A percentile compares a stretch with the other conserved stretches of the same genome.
phyloP scores from a whole-genome alignment of 2,113 vertebrate species.

The Mustela lutreola region DNA sequence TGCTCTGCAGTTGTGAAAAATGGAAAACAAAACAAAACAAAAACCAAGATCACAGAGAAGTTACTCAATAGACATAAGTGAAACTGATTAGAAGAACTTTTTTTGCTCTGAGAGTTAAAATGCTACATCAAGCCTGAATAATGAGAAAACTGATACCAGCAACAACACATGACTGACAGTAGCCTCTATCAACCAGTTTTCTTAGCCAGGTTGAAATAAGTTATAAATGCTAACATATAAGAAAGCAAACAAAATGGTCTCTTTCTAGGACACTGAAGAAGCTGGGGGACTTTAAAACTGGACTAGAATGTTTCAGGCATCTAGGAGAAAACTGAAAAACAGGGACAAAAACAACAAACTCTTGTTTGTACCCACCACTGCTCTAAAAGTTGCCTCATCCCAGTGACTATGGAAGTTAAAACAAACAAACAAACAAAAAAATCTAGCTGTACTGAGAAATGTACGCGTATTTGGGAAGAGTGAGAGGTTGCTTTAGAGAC shows the following conservation, averaged over 20 bases:
- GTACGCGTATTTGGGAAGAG: background rate
- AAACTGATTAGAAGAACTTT: constrained; percentile 52
- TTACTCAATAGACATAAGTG: constrained; percentile 28
- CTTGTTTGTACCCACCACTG: background rate
- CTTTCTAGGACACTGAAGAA: background rate
- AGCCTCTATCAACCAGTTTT: background rate
- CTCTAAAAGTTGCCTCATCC: background rate
- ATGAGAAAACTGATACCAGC: background rate
- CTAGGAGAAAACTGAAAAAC: background rate
- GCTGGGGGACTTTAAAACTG: background rate
- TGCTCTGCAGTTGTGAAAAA: background rate
- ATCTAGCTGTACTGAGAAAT: background rate
- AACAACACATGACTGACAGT: background rate
- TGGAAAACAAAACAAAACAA: background rate
- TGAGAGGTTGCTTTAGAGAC: background rate
- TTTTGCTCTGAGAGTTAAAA: constrained; percentile 3
- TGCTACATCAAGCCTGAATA: background rate
- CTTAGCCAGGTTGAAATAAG: background rate
- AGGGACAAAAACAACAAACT: background rate
- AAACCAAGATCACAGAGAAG: background rate
- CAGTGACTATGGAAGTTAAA: background rate
- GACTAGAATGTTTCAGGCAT: background rate
- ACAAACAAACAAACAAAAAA: background rate
- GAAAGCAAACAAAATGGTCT: background rate
- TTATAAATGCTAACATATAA: background rate